Conservation (phyloP, 2,888 invertebrate species). For the Lithodes maja region DNA sequence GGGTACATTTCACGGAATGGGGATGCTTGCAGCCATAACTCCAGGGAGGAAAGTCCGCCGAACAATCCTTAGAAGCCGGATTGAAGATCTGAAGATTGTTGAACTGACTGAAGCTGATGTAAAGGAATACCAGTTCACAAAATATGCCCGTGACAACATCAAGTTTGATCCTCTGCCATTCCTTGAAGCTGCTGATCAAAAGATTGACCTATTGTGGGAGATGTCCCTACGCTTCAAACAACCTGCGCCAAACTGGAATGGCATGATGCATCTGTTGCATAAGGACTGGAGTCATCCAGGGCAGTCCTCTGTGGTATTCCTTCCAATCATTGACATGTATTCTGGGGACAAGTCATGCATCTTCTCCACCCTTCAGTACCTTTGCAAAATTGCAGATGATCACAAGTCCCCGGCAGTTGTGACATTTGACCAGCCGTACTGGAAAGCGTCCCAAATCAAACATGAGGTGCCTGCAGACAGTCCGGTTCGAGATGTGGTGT, state of each 20-base stretch:
- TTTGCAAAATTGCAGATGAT: constrained; percentile 31
- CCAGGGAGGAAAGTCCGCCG: constrained; percentile 22
- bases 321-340: constrained; percentile 19
- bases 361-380: constrained; percentile 28
- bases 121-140: constrained; percentile 17
- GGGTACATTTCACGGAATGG: constrained; percentile 19
- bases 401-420: constrained; percentile 48
- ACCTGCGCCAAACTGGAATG: constrained; percentile 34
- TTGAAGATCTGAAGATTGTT: constrained; percentile 10
- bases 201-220: constrained; percentile 40
- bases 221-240: constrained; percentile 36
- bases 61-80: constrained; percentile 18
- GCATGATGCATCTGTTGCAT: constrained; percentile 25
- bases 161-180: constrained; percentile 33
- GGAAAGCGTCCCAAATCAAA: constrained; percentile 43
- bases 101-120: constrained; percentile 4
- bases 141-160: constrained; percentile 17
- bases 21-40: constrained; percentile 11
- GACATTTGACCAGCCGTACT: constrained; percentile 48
- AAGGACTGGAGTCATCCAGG: constrained; percentile 29
- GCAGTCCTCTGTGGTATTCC: constrained; percentile 20
- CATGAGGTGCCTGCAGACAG: constrained; percentile 17
- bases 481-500: constrained; percentile 25
- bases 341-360: constrained; percentile 33
- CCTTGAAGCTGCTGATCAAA: constrained; percentile 28